phyloP scores from a whole-genome alignment of 1,140 invertebrate species.

The Cydia fagiglandana region DNA sequence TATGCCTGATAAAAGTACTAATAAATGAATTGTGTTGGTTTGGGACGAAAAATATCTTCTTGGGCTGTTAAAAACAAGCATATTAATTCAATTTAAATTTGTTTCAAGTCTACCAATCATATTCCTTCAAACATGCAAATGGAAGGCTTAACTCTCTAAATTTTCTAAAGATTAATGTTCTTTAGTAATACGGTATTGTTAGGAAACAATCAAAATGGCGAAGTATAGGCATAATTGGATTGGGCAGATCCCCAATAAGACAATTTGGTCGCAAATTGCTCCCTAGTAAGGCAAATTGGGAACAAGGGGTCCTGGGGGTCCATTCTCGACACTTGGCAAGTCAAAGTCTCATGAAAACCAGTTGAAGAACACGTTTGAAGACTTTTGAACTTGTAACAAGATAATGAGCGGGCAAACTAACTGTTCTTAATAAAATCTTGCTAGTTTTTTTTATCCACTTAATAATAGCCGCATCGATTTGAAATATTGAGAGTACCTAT shows the following conservation, averaged over 20 bases:
- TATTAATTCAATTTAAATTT: neutral
- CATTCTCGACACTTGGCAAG: neutral
- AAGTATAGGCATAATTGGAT: slow-evolving; percentile 50
- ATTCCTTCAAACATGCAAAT: neutral
- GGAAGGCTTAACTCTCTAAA: neutral
- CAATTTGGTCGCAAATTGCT: slow-evolving; percentile 43
- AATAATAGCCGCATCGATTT: too few species aligned
- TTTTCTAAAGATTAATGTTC: slow-evolving; percentile 9
- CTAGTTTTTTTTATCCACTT: too few species aligned
- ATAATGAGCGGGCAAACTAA: too few species aligned
- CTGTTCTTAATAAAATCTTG: too few species aligned
- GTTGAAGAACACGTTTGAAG: neutral
- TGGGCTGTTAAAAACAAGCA: too few species aligned
- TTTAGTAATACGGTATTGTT: slow-evolving; percentile 12
- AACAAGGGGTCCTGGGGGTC: neutral
- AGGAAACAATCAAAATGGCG: slow-evolving; percentile 21
- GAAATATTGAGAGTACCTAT: too few species aligned
- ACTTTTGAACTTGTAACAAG: neutral
- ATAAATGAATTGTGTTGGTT: too few species aligned
- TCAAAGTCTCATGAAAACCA: neutral
- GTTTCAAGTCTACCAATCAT: neutral
- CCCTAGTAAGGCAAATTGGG: slow-evolving; percentile 45
- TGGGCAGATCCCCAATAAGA: slow-evolving; percentile 46
- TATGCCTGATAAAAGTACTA: too few species aligned
- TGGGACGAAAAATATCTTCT: too few species aligned